Base-by-base conservation (phyloP, 2,797 vertebrate genomes). In the Hipposideros larvatus region DNA sequence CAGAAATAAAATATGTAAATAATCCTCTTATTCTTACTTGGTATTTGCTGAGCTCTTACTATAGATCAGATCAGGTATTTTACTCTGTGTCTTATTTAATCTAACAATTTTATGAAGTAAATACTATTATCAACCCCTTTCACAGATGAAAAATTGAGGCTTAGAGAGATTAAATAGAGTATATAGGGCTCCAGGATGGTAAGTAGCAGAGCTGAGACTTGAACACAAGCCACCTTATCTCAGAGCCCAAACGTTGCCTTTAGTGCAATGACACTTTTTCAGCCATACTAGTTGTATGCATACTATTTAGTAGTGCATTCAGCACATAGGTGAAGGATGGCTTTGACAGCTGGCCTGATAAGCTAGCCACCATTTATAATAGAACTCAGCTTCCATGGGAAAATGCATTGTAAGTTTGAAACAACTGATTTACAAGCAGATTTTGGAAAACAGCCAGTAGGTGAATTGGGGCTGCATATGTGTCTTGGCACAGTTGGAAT, bases 371-470 rank as follows among this genome's bases (percentile, higher is more conserved):
- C 51, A 75, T n/a, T 57, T 87, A 37, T 37, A 37, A 37, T 37
- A 84, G 73, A 95, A 89, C 43, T 91, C 61, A 11, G 10, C 51
- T 92, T 87, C 78, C 28, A 10, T n/a, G 28, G 83, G 26, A 85
- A 96, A 92, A 95, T 4, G 13, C 61, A 73, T 48, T n/a, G 24
- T 31, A 59, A 55, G 10, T 83, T 46, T 53, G 46, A 94, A 97
- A 91, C 59, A 86, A 84, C 51, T 43, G 26, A 59, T 89, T 87
- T 75, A 80, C 15, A 65, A 65, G 77, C 41, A 88, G 41, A 75
- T 80, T 95, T 94, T 82, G 82, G 79, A 74, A 95, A 70, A 77
- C 5, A 91, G 68, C 31, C 43, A n/a, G 46, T 89, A 65, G 83
- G 55, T 94, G 90, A 83, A 74, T 63, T 16, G 55, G 73, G 71